Conservation (phyloP, 1,140 invertebrate species). For the Apis dorsata region DNA sequence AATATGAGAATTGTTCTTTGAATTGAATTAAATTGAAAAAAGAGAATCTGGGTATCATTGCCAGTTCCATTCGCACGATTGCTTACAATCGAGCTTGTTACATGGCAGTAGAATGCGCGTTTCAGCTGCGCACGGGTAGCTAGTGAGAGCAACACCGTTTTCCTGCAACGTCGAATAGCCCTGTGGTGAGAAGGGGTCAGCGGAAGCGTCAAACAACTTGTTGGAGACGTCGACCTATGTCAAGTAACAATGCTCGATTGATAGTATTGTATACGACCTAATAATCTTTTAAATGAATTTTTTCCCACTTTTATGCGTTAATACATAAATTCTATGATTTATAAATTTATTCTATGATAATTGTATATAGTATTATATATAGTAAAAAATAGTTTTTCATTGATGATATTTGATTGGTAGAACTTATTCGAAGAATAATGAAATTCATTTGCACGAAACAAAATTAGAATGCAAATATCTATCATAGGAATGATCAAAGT, state of each 20-base stretch:
- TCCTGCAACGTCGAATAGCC: conserved; percentile 48
- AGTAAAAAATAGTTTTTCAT: too few species aligned
- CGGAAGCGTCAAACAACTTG: conserved; percentile 43
- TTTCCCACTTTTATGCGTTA: too few species aligned
- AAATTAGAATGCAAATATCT: background rate
- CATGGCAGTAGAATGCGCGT: conserved; percentile 45
- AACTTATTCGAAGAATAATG: too few species aligned
- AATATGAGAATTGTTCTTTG: background rate
- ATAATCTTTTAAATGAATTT: background rate
- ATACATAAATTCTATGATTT: background rate
- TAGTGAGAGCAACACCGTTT: conserved; percentile 46
- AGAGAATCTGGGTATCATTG: background rate
- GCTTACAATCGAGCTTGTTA: conserved; percentile 24
- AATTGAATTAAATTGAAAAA: background rate
- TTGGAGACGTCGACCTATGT: conserved; percentile 32
- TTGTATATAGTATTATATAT: too few species aligned
- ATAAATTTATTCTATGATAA: too few species aligned
- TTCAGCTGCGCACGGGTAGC: conserved; percentile 41
- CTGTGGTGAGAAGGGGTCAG: conserved; percentile 46
- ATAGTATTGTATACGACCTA: conserved; percentile 22
- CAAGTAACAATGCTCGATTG: conserved; percentile 32
- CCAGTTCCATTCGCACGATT: conserved; percentile 16
- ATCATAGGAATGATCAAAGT: background rate
- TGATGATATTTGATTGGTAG: background rate
- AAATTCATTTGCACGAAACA: background rate